Base-by-base conservation (phyloP, 2,113 vertebrate genomes). In the Procavia capensis region DNA sequence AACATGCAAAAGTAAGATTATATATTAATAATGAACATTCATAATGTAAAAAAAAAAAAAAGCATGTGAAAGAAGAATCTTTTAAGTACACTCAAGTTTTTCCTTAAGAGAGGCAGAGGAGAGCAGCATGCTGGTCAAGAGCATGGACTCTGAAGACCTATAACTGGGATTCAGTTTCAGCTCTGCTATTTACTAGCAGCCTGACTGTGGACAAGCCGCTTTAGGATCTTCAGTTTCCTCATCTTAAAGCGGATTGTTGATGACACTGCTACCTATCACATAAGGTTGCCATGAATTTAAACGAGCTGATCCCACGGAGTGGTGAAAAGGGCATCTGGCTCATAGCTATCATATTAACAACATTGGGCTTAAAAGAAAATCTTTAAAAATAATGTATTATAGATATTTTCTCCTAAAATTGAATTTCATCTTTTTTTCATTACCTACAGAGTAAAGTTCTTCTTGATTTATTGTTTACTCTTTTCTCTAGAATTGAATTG, bases 21-120 rank as follows among this genome's bases (percentile, higher is more conserved):
- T 36, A 1, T 36, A 17, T 70, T 27, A 70, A 36, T 36, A 36
- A 70, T 9, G n/a, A 54, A 54, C 20, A 34, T 29, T 85, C 2
- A 31, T 43, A 50, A 72, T 57, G 27, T 25, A 89, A 43, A 95
- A 85, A 72, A 90, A 78, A 50, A 87, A 89, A 88, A 63, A 34
- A 36, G 7, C 31, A 20, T 59, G n/a, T 36, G 61, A 68, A 64
- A 9, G 39, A 70, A 85, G 74, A 95, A 74, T 45, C 36, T 80
- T 79, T 61, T 85, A 54, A 63, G 9, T 70, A 41, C 0, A n/a
- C 11, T 76, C 75, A 36, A 87, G 47, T 80, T 79, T 5, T 17
- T 50, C 43, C 9, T 66, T 50, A 20, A 85, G n/a, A 88, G 50
- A 81, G 4, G 22, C 22, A 24, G 70, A 13, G 6, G 4, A 78